Conservation (phyloP, 2,797 vertebrate genomes). For the Manis crassicaudata region DNA sequence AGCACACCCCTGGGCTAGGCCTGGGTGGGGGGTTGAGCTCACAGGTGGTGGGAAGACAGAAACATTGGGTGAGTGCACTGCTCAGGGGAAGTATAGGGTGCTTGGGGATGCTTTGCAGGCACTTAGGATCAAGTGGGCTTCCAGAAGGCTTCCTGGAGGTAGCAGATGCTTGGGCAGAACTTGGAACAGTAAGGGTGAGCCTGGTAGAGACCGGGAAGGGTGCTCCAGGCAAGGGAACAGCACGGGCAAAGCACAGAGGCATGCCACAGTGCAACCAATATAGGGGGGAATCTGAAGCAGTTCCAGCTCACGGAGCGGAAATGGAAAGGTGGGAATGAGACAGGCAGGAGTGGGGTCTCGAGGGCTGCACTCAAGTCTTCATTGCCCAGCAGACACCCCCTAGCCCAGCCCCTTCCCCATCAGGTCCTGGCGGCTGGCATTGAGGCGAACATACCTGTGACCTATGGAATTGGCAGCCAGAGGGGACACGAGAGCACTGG, state of each 20-base stretch:
- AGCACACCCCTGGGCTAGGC: rapidly evolving
- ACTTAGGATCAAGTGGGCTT: background rate
- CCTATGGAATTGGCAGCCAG: slow-evolving; percentile 97
- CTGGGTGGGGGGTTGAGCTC: background rate
- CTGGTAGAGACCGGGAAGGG: background rate
- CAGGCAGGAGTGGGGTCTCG: background rate
- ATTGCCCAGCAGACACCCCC: rapidly evolving
- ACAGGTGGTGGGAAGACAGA: background rate
- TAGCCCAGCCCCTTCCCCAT: rapidly evolving
- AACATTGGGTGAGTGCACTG: background rate
- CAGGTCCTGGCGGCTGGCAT: slow-evolving; percentile 67
- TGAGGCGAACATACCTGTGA: slow-evolving; percentile 90
- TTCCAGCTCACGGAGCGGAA: background rate
- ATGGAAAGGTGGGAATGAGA: background rate
- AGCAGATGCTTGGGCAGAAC: background rate
- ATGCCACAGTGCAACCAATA: rapidly evolving
- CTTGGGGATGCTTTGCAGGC: background rate
- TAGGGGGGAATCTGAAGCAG: background rate
- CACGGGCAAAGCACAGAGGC: background rate
- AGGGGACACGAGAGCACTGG: slow-evolving; percentile 85
- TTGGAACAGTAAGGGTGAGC: background rate
- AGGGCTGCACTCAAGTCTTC: background rate
- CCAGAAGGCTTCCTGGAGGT: background rate
- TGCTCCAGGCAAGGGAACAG: background rate
- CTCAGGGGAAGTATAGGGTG: background rate